phyloP scores from a whole-genome alignment of 1,140 invertebrate genomes.

The Nasonia longicornis region DNA sequence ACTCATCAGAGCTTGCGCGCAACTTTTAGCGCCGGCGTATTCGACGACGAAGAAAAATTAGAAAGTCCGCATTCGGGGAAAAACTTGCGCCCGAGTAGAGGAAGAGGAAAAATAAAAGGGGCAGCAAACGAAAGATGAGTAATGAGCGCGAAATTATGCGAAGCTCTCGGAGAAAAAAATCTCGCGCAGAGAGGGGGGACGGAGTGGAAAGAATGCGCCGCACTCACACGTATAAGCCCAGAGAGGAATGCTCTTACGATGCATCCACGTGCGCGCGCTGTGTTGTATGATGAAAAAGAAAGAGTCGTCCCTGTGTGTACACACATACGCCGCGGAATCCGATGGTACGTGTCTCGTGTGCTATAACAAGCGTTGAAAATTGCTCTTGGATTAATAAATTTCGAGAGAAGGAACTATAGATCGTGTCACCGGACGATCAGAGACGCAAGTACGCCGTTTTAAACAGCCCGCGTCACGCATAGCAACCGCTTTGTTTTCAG shows the following conservation, averaged over 20 bases:
- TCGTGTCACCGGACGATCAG: background rate
- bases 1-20: constrained; percentile 27
- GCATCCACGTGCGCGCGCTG: constrained; percentile 21
- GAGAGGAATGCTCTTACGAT: constrained; percentile 46
- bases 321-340: too few relatives aligned
- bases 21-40: constrained; percentile 24
- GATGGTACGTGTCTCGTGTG: background rate
- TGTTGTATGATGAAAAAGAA: background rate
- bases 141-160: constrained; percentile 36
- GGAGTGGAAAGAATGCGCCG: constrained; percentile 16
- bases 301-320: background rate
- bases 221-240: background rate
- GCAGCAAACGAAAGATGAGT: constrained; percentile 25
- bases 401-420: background rate
- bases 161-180: background rate
- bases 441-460: background rate
- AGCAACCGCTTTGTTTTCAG: constrained; percentile 27
- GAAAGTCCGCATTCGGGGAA: background rate
- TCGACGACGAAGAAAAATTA: constrained; percentile 31
- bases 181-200: too few relatives aligned
- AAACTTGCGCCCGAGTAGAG: background rate
- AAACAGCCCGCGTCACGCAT: constrained; percentile 20
- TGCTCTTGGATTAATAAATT: constrained; percentile 31
- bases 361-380: background rate
- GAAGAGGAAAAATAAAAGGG: background rate